Conservation (phyloP, 1,140 invertebrate genomes). For the Nomia melanderi region DNA sequence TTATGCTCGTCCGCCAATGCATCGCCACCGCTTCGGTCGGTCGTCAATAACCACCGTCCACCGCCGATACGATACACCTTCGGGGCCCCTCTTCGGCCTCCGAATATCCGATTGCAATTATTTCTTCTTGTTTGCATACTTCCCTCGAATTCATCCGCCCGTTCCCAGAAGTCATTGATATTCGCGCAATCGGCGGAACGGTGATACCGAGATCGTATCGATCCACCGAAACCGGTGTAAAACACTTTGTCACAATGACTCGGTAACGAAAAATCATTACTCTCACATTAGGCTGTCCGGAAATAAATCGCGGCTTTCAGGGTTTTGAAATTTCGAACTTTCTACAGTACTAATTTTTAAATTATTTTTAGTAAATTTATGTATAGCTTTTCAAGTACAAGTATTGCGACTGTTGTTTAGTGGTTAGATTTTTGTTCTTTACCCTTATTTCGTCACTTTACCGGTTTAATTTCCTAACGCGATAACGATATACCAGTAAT, state of each 20-base stretch:
- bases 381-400: no score
- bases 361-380: no score
- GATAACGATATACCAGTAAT: no score
- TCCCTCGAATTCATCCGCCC: constrained; percentile 42
- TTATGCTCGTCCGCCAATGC: constrained; percentile 68
- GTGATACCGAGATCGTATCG: constrained; percentile 43
- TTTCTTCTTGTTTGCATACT: constrained; percentile 69
- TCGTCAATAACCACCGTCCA: constrained; percentile 68
- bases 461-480: no score
- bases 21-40: constrained; percentile 65
- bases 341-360: no score
- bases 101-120: constrained; percentile 73
- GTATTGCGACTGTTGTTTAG: no score
- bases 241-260: constrained; percentile 7
- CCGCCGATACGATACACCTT: constrained; percentile 68
- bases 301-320: no score
- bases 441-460: no score
- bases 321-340: no score
- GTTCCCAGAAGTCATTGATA: constrained; percentile 49
- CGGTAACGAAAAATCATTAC: constrained; percentile 16
- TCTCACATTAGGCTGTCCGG: no score
- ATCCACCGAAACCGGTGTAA: constrained; percentile 22
- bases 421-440: no score
- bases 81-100: constrained; percentile 61
- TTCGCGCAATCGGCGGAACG: constrained; percentile 44